Evolutionary conservation across 2,797 vertebrate species (phyloP).

Genomic region (Enteromius treurensis): DNA sequence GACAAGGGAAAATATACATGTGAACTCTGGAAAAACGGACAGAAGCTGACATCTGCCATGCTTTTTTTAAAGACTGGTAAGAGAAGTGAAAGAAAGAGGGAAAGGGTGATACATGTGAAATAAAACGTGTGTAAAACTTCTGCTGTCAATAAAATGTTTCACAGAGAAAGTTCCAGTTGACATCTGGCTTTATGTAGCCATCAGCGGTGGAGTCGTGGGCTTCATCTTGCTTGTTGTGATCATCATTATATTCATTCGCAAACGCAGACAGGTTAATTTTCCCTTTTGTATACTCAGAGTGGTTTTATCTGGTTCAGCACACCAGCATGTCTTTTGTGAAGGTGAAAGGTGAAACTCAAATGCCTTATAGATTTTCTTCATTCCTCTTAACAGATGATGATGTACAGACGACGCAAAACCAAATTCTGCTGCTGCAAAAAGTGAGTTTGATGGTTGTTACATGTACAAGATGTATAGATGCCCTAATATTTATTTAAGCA

Average conservation of each 20-base stretch:
- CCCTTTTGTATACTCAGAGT: not conserved
- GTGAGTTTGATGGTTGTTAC: slow-evolving; percentile 47
- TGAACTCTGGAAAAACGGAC: slow-evolving; percentile 52
- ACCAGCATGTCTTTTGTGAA: not conserved
- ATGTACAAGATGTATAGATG: not conserved
- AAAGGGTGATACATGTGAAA: not conserved
- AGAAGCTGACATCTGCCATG: slow-evolving; percentile 49
- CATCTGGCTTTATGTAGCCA: slow-evolving; percentile 69
- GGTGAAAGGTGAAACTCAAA: not conserved
- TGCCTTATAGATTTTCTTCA: not conserved
- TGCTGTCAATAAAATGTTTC: slow-evolving; percentile 32
- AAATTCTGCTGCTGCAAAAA: slow-evolving; percentile 74
- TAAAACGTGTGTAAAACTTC: not conserved
- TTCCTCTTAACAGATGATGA: slow-evolving; percentile 54
- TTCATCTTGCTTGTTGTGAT: slow-evolving; percentile 69
- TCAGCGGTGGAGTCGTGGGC: slow-evolving; percentile 62
- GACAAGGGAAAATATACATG: slow-evolving; percentile 70
- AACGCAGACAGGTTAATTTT: slow-evolving; percentile 67
- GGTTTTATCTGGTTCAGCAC: not conserved
- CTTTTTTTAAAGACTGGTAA: slow-evolving; percentile 73
- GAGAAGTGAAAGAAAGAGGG: slow-evolving; percentile 29
- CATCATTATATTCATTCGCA: slow-evolving; percentile 58
- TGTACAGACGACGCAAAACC: slow-evolving; percentile 59
- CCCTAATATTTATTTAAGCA: not conserved
- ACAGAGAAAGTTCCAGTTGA: slow-evolving; percentile 65